Conservation (phyloP, 2,888 invertebrate species). For the Gymnoscelis rufifasciata region DNA sequence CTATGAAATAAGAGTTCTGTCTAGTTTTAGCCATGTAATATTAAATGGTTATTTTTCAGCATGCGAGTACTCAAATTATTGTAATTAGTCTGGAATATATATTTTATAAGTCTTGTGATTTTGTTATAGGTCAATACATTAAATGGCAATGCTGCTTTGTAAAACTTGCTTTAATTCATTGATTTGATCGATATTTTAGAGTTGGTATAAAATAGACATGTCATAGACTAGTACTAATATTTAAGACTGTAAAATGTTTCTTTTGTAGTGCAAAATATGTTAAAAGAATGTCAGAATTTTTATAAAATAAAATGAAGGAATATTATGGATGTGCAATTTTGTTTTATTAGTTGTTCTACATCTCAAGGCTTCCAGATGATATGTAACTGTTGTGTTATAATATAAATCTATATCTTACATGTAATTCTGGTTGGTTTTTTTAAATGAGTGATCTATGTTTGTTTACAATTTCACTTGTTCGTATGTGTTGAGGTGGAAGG, state of each 20-base stretch:
- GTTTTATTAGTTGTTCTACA: too few species aligned
- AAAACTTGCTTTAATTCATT: slow-evolving; percentile 32
- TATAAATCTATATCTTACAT: too few species aligned
- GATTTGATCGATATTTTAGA: slow-evolving; percentile 28
- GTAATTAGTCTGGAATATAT: neutral
- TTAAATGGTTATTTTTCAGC: neutral
- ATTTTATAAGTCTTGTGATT: slow-evolving; percentile 19
- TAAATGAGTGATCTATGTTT: too few species aligned
- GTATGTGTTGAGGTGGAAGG: too few species aligned
- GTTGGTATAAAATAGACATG: slow-evolving; percentile 22
- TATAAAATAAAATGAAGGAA: slow-evolving; percentile 31
- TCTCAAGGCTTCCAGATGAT: too few species aligned
- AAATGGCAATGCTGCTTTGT: slow-evolving; percentile 40
- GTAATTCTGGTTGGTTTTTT: too few species aligned
- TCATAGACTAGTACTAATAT: slow-evolving; percentile 33
- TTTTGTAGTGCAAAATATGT: slow-evolving; percentile 25
- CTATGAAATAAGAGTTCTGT: too few species aligned
- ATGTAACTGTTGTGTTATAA: too few species aligned
- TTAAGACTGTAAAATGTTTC: slow-evolving; percentile 40
- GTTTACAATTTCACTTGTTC: too few species aligned
- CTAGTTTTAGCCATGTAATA: too few species aligned
- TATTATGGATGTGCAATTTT: slow-evolving; percentile 21
- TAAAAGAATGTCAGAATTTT: slow-evolving; percentile 40
- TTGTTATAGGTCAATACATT: slow-evolving; percentile 26
- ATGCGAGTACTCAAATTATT: neutral